Conservation (phyloP, 2,113 vertebrate genomes). For the Ochotona princeps region DNA sequence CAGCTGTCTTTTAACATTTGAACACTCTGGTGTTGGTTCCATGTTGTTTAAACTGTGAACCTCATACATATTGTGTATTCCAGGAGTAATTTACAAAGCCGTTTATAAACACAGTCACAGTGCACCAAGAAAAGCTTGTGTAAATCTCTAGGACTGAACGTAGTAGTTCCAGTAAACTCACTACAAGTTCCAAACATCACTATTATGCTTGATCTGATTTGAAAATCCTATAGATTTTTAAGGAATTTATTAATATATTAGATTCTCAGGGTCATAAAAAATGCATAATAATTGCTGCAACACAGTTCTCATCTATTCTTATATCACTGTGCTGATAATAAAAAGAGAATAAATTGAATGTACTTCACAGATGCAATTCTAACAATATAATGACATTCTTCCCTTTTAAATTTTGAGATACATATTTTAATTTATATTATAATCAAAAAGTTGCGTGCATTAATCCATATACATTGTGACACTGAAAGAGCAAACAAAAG, state of each 20-base stretch:
- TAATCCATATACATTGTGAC: constrained; percentile 75
- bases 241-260: too few relatives aligned
- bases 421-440: too few relatives aligned
- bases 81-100: constrained; percentile 84
- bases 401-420: too few relatives aligned
- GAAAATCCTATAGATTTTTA: constrained; percentile 77
- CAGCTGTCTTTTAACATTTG: constrained; percentile 84
- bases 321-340: too few relatives aligned
- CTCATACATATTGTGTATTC: constrained; percentile 82
- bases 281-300: too few relatives aligned
- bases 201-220: constrained; percentile 81
- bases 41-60: constrained; percentile 84
- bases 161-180: constrained; percentile 80
- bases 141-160: constrained; percentile 82
- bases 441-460: neutral
- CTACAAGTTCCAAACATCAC: constrained; percentile 81
- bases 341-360: too few relatives aligned
- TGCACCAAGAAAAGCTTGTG: constrained; percentile 80
- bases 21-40: constrained; percentile 81
- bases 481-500: neutral
- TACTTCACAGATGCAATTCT: too few relatives aligned
- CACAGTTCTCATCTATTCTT: too few relatives aligned
- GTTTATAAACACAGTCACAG: constrained; percentile 83
- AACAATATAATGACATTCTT: too few relatives aligned
- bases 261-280: too few relatives aligned